Evolutionary conservation across 1,140 invertebrate genomes (phyloP), one percentile per base, ranked within the genome.

Genomic region (Aphidius gifuensis): DNA sequence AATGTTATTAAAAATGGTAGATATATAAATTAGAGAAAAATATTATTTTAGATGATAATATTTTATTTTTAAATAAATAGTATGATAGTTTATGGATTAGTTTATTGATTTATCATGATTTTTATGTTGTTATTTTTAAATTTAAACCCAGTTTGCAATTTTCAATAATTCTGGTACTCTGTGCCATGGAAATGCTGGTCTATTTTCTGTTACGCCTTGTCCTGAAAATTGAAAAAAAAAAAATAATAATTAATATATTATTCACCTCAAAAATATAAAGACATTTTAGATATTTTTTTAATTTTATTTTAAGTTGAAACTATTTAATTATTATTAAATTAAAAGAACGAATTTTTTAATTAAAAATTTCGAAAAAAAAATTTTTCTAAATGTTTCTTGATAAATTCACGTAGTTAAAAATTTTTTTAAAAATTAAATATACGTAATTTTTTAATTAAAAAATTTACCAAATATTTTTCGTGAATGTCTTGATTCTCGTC

Each of bases 161-260:
- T 83, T 69, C 66, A 86, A 82, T 62, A 90, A 70, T 74, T 89
- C 83, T 71, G 83, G 82, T 5, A 88, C 87, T 81, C 87, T 87
- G 70, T 88, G 80, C 88, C 89, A 91, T 45, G 89, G 90, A 71
- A 91, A 90, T 4, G 81, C 81, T 45, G 85, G 84, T 61, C 80
- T 79, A 54, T 82, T 16, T 5, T 61, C 6, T n/a, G 38, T 40
- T 46, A 58, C 43, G 42, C 11, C 21, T 63, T 48, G 8, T 63
- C 80, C 48, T 68, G 66, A 23, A 78, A 64, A 9, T 60, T 16
- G 16, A 16, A 32, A 32, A 32, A 3, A 32, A 32, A 32, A 3
- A 32, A 32, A 32, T 1, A 32, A 16, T 16, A 16, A 16, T 16
- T 16, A 16, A 16, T 16, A 16, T 16, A 61, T n/a, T 60, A 51